A percentile compares a stretch with the other conserved stretches of the same genome.
Evolutionary conservation across 2,113 vertebrate genomes (phyloP).

Genomic region (Perognathus longimembris): DNA sequence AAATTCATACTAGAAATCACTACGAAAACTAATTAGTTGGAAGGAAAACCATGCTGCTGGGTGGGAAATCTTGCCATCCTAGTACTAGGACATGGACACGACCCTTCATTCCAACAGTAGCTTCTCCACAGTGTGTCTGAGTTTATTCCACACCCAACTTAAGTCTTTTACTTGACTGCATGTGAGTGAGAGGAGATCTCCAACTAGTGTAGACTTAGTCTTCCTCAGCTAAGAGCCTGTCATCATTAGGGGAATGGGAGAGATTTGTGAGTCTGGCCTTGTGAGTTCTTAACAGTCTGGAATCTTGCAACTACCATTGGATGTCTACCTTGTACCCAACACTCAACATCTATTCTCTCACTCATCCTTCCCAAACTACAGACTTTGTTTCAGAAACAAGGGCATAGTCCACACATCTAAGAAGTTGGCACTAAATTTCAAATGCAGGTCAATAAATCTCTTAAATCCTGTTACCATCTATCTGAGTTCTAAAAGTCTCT

Average conservation of each 20-base stretch:
- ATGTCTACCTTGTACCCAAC: no score
- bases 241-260: no score
- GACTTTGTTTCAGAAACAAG: not conserved
- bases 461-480: not conserved
- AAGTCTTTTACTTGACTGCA: not conserved
- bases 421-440: not conserved
- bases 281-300: fast-evolving
- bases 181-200: not conserved
- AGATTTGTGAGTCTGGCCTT: no score
- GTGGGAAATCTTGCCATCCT: not conserved
- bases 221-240: not conserved
- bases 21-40: conserved; percentile 63
- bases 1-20: conserved; percentile 67
- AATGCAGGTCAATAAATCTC: not conserved
- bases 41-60: conserved; percentile 8
- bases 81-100: conserved; percentile 23
- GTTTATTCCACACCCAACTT: not conserved
- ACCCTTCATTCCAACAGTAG: not conserved
- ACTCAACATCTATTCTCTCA: not conserved
- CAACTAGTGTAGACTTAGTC: not conserved
- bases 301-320: not conserved
- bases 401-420: not conserved
- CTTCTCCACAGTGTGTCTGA: not conserved
- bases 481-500: not conserved
- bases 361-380: not conserved